A percentile compares a stretch with the other conserved stretches of the same genome.
Conservation (phyloP, 2,888 invertebrate species). For the Tortricodes alternella region DNA sequence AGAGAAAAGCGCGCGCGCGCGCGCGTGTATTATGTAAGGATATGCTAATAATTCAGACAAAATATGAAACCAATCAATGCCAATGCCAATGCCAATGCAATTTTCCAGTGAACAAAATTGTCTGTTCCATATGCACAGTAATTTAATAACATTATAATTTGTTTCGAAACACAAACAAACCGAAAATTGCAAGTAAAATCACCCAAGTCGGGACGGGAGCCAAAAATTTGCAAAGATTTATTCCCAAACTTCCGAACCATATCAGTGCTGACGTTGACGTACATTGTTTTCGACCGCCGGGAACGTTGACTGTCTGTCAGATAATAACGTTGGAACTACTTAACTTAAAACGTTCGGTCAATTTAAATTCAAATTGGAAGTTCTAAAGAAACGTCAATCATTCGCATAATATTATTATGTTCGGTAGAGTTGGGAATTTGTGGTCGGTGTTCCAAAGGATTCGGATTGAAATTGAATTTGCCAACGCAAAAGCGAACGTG, state of each 20-base stretch:
- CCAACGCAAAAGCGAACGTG: not conserved
- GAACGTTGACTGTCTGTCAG: slow-evolving; percentile 32
- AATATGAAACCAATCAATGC: too few relatives aligned
- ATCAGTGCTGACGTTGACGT: slow-evolving; percentile 48
- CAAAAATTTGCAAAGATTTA: slow-evolving; percentile 46
- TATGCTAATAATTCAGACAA: too few relatives aligned
- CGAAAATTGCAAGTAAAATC: not conserved
- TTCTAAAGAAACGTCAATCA: slow-evolving; percentile 20
- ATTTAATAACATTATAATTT: slow-evolving; percentile 33
- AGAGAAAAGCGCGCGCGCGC: too few relatives aligned
- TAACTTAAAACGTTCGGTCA: slow-evolving; percentile 29
- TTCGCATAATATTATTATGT: not conserved
- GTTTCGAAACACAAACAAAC: slow-evolving; percentile 11
- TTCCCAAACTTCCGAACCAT: slow-evolving; percentile 38
- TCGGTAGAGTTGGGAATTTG: not conserved
- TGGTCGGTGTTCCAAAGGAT: not conserved
- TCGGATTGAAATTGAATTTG: too few relatives aligned
- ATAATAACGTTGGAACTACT: slow-evolving; percentile 35
- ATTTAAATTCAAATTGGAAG: slow-evolving; percentile 24
- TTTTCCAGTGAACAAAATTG: too few relatives aligned
- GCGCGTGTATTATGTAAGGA: too few relatives aligned
- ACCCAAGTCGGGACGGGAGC: slow-evolving; percentile 32
- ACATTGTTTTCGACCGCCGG: slow-evolving; percentile 41
- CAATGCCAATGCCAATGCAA: too few relatives aligned
- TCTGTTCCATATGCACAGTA: too few relatives aligned